Percentiles rank a stretch among this genome's conserved stretches.
Evolutionary conservation across 1,140 invertebrate genomes (phyloP).

Genomic region (Stegodyphus mimosarum): DNA sequence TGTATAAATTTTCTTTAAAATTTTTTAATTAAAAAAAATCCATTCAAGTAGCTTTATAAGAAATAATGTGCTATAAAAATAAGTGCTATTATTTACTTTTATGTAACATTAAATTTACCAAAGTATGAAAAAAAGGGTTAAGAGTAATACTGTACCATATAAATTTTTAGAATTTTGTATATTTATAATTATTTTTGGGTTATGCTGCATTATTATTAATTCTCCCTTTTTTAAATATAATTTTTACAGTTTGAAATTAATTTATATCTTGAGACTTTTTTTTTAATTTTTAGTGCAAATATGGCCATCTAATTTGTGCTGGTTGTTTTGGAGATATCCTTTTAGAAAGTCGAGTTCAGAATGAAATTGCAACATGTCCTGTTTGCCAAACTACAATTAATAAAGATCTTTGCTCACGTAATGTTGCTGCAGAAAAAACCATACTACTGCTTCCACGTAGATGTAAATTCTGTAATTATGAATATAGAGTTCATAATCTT

Average conservation of each 20-base stretch:
- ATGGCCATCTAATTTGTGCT: slow-evolving; percentile 97
- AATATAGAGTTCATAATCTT: slow-evolving; percentile 71
- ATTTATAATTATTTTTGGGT: too few species aligned
- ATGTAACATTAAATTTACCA: too few species aligned
- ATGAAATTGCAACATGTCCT: slow-evolving; percentile 92
- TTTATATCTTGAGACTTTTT: not conserved
- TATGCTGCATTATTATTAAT: too few species aligned
- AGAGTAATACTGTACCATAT: too few species aligned
- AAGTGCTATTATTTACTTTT: too few species aligned
- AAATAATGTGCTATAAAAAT: too few species aligned
- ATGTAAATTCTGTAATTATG: slow-evolving; percentile 87
- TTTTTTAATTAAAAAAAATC: too few species aligned
- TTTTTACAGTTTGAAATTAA: not conserved
- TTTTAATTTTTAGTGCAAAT: slow-evolving; percentile 80
- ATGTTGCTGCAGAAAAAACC: slow-evolving; percentile 94
- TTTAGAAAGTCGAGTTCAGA: slow-evolving; percentile 90
- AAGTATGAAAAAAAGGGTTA: too few species aligned
- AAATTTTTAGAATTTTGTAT: too few species aligned
- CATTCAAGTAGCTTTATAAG: too few species aligned
- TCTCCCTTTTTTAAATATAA: too few species aligned
- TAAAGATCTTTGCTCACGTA: slow-evolving; percentile 71
- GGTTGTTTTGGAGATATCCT: slow-evolving; percentile 95
- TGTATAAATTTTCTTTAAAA: too few species aligned
- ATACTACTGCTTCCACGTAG: slow-evolving; percentile 90
- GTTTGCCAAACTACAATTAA: slow-evolving; percentile 94